Percentiles rank a stretch among this genome's conserved stretches.
Conservation (phyloP, 2,888 invertebrate genomes). For the Perithous albicinctus region DNA sequence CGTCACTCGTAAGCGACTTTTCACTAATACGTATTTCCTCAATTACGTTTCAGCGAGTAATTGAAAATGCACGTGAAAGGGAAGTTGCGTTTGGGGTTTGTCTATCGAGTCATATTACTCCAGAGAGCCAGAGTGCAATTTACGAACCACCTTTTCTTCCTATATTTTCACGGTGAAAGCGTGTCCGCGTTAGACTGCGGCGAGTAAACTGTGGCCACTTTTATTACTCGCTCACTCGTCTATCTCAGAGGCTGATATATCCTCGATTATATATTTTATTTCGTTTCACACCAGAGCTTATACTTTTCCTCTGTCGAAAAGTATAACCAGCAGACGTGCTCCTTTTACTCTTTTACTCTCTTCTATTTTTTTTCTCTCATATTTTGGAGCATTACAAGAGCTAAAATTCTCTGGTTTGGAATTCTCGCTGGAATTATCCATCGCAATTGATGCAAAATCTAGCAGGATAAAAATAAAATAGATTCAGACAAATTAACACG, state of each 20-base stretch:
- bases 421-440: conserved; percentile 35
- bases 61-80: conserved; percentile 46
- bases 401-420: conserved; percentile 18
- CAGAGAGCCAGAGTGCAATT: conserved; percentile 24
- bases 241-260: no score
- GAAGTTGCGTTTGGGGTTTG: no score
- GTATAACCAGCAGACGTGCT: conserved; percentile 1
- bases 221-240: conserved; percentile 41
- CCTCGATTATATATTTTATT: neutral
- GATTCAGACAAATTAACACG: neutral
- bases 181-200: conserved; percentile 62
- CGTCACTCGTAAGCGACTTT: neutral
- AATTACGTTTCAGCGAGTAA: conserved; percentile 62
- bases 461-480: neutral
- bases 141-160: conserved; percentile 50
- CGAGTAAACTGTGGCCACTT: conserved; percentile 30
- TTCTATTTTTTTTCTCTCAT: conserved; percentile 13
- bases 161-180: conserved; percentile 67
- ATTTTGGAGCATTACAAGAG: neutral
- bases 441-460: neutral
- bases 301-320: conserved; percentile 36
- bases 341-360: neutral
- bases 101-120: no score
- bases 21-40: conserved; percentile 47
- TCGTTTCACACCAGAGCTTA: conserved; percentile 9